phyloP scores from a whole-genome alignment of 2,113 vertebrate species.

The Engystomops pustulosus region DNA sequence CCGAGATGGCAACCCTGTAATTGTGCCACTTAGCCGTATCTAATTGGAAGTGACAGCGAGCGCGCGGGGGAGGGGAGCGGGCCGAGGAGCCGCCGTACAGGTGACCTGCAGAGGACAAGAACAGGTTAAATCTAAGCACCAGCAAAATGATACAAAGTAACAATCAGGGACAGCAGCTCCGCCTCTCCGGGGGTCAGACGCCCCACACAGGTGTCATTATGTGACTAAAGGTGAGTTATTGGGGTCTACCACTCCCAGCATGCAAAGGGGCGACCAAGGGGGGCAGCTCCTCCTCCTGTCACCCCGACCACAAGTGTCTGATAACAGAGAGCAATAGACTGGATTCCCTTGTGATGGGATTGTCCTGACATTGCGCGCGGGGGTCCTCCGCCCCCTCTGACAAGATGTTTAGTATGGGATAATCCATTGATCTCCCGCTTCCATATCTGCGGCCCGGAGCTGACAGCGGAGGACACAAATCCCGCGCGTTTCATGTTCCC shows the following conservation, averaged over 20 bases:
- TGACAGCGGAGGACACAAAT: slow-evolving; percentile 80
- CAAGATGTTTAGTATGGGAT: slow-evolving; percentile 81
- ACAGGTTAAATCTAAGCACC: too few relatives aligned
- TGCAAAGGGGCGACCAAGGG: too few relatives aligned
- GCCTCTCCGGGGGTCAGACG: too few relatives aligned
- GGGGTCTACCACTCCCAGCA: too few relatives aligned
- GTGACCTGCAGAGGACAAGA: not conserved
- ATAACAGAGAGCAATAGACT: not conserved
- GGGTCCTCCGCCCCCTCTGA: slow-evolving; percentile 51
- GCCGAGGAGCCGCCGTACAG: not conserved
- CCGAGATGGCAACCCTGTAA: slow-evolving; percentile 18
- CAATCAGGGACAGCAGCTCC: too few relatives aligned
- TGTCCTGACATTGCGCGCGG: not conserved
- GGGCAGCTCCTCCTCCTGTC: too few relatives aligned
- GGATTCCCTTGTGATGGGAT: not conserved
- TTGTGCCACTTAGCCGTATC: slow-evolving; percentile 16
- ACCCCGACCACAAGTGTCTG: too few relatives aligned
- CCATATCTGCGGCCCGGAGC: slow-evolving; percentile 77
- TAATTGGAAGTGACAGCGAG: slow-evolving; percentile 26
- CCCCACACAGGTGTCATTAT: too few relatives aligned
- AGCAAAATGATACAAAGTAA: too few relatives aligned
- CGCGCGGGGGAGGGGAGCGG: not conserved
- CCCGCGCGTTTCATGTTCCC: slow-evolving; percentile 73
- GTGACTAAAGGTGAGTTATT: too few relatives aligned
- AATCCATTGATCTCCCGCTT: slow-evolving; percentile 84